A percentile compares a stretch with the other conserved stretches of the same genome.
phyloP scores from a whole-genome alignment of 2,888 invertebrate species.

The Pachydiplax longipennis region DNA sequence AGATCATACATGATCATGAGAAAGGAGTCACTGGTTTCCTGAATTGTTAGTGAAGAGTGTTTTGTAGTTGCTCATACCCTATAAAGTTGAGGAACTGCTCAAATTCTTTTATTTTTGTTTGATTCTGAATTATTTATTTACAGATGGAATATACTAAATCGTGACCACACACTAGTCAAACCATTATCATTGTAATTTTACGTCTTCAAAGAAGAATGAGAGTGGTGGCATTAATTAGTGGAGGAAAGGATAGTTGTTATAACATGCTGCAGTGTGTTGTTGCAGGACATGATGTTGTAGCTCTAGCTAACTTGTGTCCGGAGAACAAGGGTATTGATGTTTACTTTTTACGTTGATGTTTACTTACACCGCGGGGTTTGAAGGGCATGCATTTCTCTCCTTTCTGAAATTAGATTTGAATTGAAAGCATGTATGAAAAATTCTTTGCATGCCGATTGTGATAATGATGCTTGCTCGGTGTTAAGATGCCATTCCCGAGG shows the following conservation, averaged over 20 bases:
- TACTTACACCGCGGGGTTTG: too few relatives aligned
- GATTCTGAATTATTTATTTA: not conserved
- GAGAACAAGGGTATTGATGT: conserved; percentile 72
- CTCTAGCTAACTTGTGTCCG: conserved; percentile 94
- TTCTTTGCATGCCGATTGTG: not conserved
- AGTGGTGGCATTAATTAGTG: conserved; percentile 90
- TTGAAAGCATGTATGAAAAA: not conserved
- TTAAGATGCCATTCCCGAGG: too few relatives aligned
- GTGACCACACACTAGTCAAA: not conserved
- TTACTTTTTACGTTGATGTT: not conserved
- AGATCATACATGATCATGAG: too few relatives aligned
- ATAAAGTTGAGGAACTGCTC: too few relatives aligned
- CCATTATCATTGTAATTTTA: not conserved
- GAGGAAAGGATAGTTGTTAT: conserved; percentile 99
- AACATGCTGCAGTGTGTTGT: conserved; percentile 98
- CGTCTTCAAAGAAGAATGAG: conserved; percentile 69
- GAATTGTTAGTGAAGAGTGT: too few relatives aligned
- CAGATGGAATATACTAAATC: not conserved
- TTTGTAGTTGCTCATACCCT: too few relatives aligned
- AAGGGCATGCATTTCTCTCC: conserved; percentile 25
- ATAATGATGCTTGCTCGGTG: not conserved
- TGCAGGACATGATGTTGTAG: conserved; percentile 94
- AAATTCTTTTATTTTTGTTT: too few relatives aligned
- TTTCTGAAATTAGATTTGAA: conserved; percentile 15
- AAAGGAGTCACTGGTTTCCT: too few relatives aligned